Conservation (phyloP, 2,888 invertebrate genomes). For the Sisyra terminalis region DNA sequence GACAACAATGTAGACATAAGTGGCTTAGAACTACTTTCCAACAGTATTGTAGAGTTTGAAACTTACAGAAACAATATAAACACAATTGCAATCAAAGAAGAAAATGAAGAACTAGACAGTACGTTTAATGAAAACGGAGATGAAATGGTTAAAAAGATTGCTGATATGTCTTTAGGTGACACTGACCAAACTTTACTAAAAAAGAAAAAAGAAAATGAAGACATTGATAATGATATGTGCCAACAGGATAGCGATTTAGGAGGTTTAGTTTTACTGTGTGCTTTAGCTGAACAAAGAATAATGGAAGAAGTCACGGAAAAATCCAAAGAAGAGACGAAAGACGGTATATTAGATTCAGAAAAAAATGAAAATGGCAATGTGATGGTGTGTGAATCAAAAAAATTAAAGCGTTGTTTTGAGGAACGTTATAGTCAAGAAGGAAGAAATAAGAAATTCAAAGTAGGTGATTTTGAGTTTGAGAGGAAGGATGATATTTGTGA, state of each 20-base stretch:
- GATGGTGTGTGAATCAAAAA: constrained; percentile 27
- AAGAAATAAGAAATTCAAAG: constrained; percentile 4
- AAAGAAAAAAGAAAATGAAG: constrained; percentile 16
- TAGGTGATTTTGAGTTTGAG: constrained; percentile 7
- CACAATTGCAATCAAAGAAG: constrained; percentile 15
- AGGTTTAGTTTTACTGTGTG: constrained; percentile 61
- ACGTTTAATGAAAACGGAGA: constrained; percentile 9
- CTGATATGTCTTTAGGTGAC: constrained; percentile 17
- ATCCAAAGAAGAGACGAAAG: constrained; percentile 9
- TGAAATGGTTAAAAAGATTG: constrained; percentile 15
- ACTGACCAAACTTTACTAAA: constrained; percentile 29
- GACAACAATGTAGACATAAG: constrained; percentile 46
- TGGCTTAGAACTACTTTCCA: constrained; percentile 66
- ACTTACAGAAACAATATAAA: constrained; percentile 27
- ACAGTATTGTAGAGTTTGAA: constrained; percentile 69
- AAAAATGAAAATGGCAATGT: constrained; percentile 20
- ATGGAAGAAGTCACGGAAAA: constrained; percentile 51
- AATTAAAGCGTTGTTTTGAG: constrained; percentile 15
- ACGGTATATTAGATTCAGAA: constrained; percentile 12
- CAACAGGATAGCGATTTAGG: constrained; percentile 31
- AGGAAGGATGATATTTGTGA: not conserved
- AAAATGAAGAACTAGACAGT: constrained; percentile 10
- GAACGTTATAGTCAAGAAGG: constrained; percentile 4
- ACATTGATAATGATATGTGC: constrained; percentile 7
- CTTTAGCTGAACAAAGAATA: constrained; percentile 69